Percentiles rank a stretch among this genome's conserved stretches.
Conservation (phyloP, 2,888 invertebrate genomes). For the Ceramica pisi region DNA sequence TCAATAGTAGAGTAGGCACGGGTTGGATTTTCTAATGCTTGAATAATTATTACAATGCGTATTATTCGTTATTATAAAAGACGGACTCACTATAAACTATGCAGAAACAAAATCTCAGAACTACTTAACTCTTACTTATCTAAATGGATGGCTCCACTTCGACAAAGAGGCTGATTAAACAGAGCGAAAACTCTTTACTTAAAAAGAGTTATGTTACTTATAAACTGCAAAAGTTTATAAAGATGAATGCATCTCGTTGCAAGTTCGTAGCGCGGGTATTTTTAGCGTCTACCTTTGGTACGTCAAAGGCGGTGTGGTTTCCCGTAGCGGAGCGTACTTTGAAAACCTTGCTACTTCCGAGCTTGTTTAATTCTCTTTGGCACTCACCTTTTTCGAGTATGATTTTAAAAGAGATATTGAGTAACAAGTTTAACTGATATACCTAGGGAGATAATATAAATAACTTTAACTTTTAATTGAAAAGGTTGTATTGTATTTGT, state of each 20-base stretch:
- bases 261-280: conserved; percentile 37
- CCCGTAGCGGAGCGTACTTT: conserved; percentile 30
- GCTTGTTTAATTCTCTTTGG: conserved; percentile 46
- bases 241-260: conserved; percentile 46
- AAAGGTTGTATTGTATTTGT: conserved; percentile 18
- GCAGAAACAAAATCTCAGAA: conserved; percentile 15
- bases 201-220: conserved; percentile 47
- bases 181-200: conserved; percentile 44
- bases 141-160: conserved; percentile 34
- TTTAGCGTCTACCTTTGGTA: conserved; percentile 48
- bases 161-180: conserved; percentile 48
- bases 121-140: conserved; percentile 38
- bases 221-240: conserved; percentile 47
- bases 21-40: conserved; percentile 37
- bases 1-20: conserved; percentile 24
- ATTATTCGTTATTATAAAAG: background rate
- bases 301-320: conserved; percentile 58
- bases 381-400: conserved; percentile 1
- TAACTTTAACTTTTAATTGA: conserved; percentile 7
- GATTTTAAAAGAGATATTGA: conserved; percentile 15
- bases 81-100: background rate
- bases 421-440: conserved; percentile 19
- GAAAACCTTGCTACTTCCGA: conserved; percentile 44
- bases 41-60: conserved; percentile 10
- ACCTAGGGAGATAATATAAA: background rate